Evolutionary conservation across 2,113 vertebrate genomes (phyloP), one percentile per base, ranked within the genome.

Genomic region (Halcyon malimbica): DNA sequence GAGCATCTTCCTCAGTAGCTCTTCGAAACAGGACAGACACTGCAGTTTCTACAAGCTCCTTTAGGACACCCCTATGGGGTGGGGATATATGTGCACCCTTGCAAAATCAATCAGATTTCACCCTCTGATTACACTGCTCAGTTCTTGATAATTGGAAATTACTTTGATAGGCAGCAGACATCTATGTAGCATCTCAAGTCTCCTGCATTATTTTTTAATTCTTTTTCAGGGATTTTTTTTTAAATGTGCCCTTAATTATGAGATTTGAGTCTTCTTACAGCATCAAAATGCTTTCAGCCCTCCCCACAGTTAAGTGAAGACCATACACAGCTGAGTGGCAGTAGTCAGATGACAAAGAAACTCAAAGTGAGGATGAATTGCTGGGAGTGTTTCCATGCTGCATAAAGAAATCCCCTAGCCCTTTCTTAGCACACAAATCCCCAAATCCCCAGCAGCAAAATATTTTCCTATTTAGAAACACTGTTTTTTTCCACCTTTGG

Each of bases 391-490:
- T 96, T 97, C 91, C 78, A 59, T 75, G 56, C 59, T 91, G 57
- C 75, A 68, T 41, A 65, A 79, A 95, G 41, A 83, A 89, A 83
- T 8, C 71, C 42, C 44, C 48, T 60, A 80, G 60, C 46, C 83
- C 77, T 75, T 76, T 71, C 85, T 84, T 75, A 91, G 84, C 63
- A 90, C 63, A 91, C 64, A 95, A 77, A 89, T 78, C 76, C 74
- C 74, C 48, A 96, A 89, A 95, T 90, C 68, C 71, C 85, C 82
- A 91, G 83, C 71, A 94, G 69, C 48, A 90, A 94, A 94, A 95
- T 92, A 94, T 87, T 91, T 94, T 94, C 70, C 90, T 83, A 31
- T 91, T 92, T 93, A 88, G 89, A 96, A 95, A 69, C 23, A 53
- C 13, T 87, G n/a, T 4, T 75, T 75, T 81, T 92, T 86, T 62